Conservation (phyloP, 2,888 invertebrate genomes). For the Plagiodera versicolora region DNA sequence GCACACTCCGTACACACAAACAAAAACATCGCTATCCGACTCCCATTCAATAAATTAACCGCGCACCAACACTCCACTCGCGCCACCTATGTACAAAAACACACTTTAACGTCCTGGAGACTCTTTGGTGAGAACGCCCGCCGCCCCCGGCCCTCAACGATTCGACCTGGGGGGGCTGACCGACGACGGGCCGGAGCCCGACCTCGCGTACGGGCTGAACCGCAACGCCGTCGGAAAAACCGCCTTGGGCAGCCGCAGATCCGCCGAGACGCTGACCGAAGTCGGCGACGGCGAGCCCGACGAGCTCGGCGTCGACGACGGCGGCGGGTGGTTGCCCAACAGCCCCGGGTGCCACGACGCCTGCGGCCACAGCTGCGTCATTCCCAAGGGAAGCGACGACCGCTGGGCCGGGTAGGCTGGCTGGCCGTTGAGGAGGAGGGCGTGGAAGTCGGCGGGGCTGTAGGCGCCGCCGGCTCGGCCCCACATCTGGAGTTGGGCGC, state of each 20-base stretch:
- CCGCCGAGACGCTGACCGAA: slow-evolving; percentile 48
- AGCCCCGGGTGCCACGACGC: slow-evolving; percentile 50
- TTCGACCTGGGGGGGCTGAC: slow-evolving; percentile 42
- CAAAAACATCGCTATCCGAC: slow-evolving; percentile 34
- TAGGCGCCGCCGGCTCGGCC: slow-evolving; percentile 57
- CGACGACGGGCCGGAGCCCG: slow-evolving; percentile 37
- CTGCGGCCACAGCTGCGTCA: slow-evolving; percentile 56
- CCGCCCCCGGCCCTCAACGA: slow-evolving; percentile 40
- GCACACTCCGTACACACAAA: slow-evolving; percentile 40
- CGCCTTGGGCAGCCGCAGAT: slow-evolving; percentile 55
- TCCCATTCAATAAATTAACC: slow-evolving; percentile 11
- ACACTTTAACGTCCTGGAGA: slow-evolving; percentile 42
- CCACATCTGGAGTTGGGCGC: slow-evolving; percentile 60
- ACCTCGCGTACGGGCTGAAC: slow-evolving; percentile 55
- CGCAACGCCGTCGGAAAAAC: slow-evolving; percentile 54
- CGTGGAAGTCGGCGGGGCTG: slow-evolving; percentile 57
- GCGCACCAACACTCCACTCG: slow-evolving; percentile 1
- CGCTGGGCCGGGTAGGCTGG: slow-evolving; percentile 51
- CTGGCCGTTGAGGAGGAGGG: slow-evolving; percentile 51
- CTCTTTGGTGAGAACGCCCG: slow-evolving; percentile 44
- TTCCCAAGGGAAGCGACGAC: slow-evolving; percentile 48
- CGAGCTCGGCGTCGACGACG: slow-evolving; percentile 59
- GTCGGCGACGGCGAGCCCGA: slow-evolving; percentile 64
- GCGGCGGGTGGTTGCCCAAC: slow-evolving; percentile 53
- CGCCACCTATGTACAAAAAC: slow-evolving; percentile 33